These are phyloP conservation scores for Eupithecia vulgata DNA, from an alignment of 2,888 invertebrate species.

Conservation along the genomic window DNA sequence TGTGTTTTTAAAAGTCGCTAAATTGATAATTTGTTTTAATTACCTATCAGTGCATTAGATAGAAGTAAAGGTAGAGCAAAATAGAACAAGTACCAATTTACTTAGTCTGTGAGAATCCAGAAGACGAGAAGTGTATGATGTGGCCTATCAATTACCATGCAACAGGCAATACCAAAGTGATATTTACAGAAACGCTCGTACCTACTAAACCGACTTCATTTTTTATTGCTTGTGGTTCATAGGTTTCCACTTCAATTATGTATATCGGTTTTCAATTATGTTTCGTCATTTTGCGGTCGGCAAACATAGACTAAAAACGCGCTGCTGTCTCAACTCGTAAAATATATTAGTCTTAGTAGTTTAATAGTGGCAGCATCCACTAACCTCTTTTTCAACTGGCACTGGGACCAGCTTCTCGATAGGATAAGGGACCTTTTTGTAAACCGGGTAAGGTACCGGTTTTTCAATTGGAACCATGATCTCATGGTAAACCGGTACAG, in stretches of 20 bases:
- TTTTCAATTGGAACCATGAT: slow-evolving; percentile 84
- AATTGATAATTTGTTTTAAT: background rate
- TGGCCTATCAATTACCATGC: slow-evolving; percentile 32
- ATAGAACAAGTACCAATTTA: background rate
- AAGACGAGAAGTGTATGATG: slow-evolving; percentile 11
- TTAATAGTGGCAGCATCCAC: slow-evolving; percentile 45
- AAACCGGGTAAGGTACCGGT: slow-evolving; percentile 87
- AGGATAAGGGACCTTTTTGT: slow-evolving; percentile 88
- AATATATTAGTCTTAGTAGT: slow-evolving; percentile 14
- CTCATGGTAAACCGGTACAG: slow-evolving; percentile 86
- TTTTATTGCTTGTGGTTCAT: slow-evolving; percentile 8
- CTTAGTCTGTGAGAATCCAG: slow-evolving; percentile 1
- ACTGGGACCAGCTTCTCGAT: slow-evolving; percentile 90
- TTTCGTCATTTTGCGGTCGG: slow-evolving; percentile 22
- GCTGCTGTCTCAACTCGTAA: too few species aligned
- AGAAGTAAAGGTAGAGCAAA: background rate
- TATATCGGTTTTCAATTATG: slow-evolving; percentile 3
- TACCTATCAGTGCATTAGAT: background rate
- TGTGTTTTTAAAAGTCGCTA: background rate
- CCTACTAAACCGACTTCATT: background rate
- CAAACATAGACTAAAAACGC: too few species aligned
- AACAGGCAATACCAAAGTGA: slow-evolving; percentile 41
- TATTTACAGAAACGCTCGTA: slow-evolving; percentile 34
- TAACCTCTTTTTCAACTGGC: slow-evolving; percentile 88
- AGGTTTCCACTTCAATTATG: slow-evolving; percentile 3